Evolutionary conservation across 2,888 invertebrate genomes (phyloP).

Genomic region (Hypomecis atomaria): DNA sequence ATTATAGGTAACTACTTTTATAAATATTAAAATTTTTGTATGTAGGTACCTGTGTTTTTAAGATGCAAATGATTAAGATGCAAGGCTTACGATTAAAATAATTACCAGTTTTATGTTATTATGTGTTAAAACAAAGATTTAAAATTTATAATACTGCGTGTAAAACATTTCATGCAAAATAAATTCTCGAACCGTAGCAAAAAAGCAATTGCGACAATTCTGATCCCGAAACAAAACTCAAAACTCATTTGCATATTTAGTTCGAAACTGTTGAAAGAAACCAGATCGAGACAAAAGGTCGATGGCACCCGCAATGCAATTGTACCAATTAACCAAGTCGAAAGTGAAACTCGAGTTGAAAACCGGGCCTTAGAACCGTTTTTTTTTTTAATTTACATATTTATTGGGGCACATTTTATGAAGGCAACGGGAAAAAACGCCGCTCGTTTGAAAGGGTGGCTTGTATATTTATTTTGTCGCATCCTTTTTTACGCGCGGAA

Average conservation of each 20-base stretch:
- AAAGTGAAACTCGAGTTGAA: constrained; percentile 77
- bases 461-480: constrained; percentile 84
- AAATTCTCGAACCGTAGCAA: too few relatives aligned
- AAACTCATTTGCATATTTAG: constrained; percentile 53
- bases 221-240: constrained; percentile 30
- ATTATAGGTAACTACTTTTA: too few relatives aligned
- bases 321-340: constrained; percentile 77
- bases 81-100: not conserved
- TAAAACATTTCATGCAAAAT: not conserved
- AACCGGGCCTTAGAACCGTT: constrained; percentile 54
- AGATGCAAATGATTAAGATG: not conserved
- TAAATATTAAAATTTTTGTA: too few relatives aligned
- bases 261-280: constrained; percentile 49
- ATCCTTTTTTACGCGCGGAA: constrained; percentile 83
- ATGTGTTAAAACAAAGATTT: not conserved
- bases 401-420: constrained; percentile 85
- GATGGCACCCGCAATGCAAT: constrained; percentile 68
- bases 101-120: not conserved
- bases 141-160: not conserved
- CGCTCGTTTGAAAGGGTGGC: constrained; percentile 83
- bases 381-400: constrained; percentile 82
- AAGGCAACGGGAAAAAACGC: constrained; percentile 76
- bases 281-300: constrained; percentile 62
- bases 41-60: not conserved
- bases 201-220: too few relatives aligned